A percentile compares a stretch with the other conserved stretches of the same genome.
phyloP scores from a whole-genome alignment of 2,888 invertebrate species.

The Drosophila paramelanica region DNA sequence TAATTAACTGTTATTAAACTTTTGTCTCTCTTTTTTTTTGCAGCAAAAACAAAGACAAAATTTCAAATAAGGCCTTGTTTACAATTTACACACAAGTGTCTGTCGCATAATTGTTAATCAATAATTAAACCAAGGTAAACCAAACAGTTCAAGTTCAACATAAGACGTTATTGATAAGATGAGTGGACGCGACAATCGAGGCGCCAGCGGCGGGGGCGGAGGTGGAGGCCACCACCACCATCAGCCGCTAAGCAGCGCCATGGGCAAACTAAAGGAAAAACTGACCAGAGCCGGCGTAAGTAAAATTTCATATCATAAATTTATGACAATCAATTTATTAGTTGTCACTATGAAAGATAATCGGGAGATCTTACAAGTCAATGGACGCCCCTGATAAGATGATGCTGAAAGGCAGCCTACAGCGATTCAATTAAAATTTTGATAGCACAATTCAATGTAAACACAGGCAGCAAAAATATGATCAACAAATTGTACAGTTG shows the following conservation, averaged over 20 bases:
- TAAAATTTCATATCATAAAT: slow-evolving; percentile 19
- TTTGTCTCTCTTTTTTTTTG: slow-evolving; percentile 17
- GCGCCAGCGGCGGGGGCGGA: slow-evolving; percentile 76
- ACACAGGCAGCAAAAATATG: background rate
- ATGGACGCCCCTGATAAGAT: slow-evolving; percentile 7
- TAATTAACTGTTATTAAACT: slow-evolving; percentile 15
- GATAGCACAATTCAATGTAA: slow-evolving; percentile 18
- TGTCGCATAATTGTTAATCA: slow-evolving; percentile 8
- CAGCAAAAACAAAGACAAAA: slow-evolving; percentile 75
- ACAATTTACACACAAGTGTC: slow-evolving; percentile 30
- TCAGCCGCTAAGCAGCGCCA: slow-evolving; percentile 82
- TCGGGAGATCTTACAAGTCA: background rate
- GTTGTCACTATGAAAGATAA: background rate
- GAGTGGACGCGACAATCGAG: slow-evolving; percentile 84
- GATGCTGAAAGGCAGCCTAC: background rate
- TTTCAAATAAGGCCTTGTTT: slow-evolving; percentile 32
- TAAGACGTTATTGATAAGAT: slow-evolving; percentile 69
- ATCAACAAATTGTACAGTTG: too few species aligned
- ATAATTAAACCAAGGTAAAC: slow-evolving; percentile 20
- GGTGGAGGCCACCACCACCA: slow-evolving; percentile 65
- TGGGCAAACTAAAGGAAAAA: slow-evolving; percentile 85
- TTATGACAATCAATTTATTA: too few species aligned
- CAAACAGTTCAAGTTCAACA: slow-evolving; percentile 63
- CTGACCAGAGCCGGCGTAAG: slow-evolving; percentile 81
- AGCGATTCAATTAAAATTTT: slow-evolving; percentile 8